Evolutionary conservation across 2,797 vertebrate species (phyloP).

Genomic region (Alauda arvensis): DNA sequence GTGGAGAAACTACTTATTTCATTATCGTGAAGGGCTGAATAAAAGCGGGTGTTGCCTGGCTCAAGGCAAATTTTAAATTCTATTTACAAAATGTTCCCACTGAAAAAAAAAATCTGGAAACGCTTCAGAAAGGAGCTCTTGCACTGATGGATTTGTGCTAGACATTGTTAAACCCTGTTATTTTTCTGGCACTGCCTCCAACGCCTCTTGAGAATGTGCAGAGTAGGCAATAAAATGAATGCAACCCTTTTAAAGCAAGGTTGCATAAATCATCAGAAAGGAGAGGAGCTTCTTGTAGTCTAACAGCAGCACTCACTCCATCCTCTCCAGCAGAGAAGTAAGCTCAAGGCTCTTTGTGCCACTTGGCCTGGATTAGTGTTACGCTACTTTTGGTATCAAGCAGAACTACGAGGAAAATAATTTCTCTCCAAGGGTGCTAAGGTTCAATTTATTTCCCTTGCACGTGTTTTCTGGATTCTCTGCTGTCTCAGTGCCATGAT

Average conservation of each 20-base stretch:
- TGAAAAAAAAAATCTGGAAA: conserved; percentile 63
- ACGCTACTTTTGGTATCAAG: conserved; percentile 44
- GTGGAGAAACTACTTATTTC: conserved; percentile 50
- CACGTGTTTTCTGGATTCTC: rapidly evolving
- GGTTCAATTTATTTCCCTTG: neutral
- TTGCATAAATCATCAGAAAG: conserved; percentile 68
- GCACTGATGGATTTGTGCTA: conserved; percentile 62
- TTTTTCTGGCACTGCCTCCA: conserved; percentile 61
- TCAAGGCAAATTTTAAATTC: conserved; percentile 62
- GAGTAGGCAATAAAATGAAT: conserved; percentile 56
- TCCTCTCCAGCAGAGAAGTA: conserved; percentile 54
- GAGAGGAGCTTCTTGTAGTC: conserved; percentile 26
- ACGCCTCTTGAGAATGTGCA: conserved; percentile 61
- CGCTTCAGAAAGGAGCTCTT: conserved; percentile 70
- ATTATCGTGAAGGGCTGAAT: conserved; percentile 51
- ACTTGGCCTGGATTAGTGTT: conserved; percentile 65
- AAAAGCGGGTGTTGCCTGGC: conserved; percentile 64
- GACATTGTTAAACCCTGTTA: conserved; percentile 68
- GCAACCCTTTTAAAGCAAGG: conserved; percentile 28
- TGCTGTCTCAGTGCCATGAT: neutral
- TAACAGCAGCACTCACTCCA: conserved; percentile 42
- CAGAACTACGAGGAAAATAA: conserved; percentile 60
- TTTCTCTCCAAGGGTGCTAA: conserved; percentile 27
- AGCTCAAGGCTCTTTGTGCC: conserved; percentile 51
- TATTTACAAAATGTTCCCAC: conserved; percentile 67